A percentile compares a stretch with the other conserved stretches of the same genome.
phyloP scores from a whole-genome alignment of 2,888 invertebrate genomes.

The Gisinianus flammeolus region DNA sequence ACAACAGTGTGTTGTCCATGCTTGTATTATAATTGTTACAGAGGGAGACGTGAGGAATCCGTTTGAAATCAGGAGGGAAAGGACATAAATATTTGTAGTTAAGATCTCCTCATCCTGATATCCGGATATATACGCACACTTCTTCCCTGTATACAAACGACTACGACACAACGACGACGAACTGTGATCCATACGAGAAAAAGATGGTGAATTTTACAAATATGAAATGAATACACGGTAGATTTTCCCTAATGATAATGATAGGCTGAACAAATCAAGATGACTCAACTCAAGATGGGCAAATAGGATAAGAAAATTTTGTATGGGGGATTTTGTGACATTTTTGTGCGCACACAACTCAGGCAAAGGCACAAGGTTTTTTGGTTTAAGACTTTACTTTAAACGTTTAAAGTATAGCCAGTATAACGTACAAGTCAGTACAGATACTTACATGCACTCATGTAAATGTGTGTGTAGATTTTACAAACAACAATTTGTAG shows the following conservation, averaged over 20 bases:
- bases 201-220: not conserved
- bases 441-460: too few relatives aligned
- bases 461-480: too few relatives aligned
- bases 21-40: not conserved
- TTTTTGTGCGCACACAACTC: too few relatives aligned
- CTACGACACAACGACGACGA: too few relatives aligned
- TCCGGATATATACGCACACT: too few relatives aligned
- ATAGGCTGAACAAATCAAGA: constrained; percentile 31
- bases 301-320: too few relatives aligned
- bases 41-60: not conserved
- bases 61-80: not conserved
- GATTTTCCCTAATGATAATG: constrained; percentile 19
- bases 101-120: not conserved
- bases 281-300: too few relatives aligned
- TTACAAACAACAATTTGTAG: too few relatives aligned
- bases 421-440: too few relatives aligned
- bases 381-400: too few relatives aligned
- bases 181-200: not conserved
- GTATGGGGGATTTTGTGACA: too few relatives aligned
- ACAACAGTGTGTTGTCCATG: not conserved
- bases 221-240: constrained; percentile 18
- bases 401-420: too few relatives aligned
- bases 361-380: constrained; percentile 25
- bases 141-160: not conserved
- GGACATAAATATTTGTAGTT: not conserved